A percentile compares a stretch with the other conserved stretches of the same genome.
These are phyloP conservation scores for Calephelis nemesis DNA, from an alignment of 1,140 invertebrate species.

Conservation along the genomic window DNA sequence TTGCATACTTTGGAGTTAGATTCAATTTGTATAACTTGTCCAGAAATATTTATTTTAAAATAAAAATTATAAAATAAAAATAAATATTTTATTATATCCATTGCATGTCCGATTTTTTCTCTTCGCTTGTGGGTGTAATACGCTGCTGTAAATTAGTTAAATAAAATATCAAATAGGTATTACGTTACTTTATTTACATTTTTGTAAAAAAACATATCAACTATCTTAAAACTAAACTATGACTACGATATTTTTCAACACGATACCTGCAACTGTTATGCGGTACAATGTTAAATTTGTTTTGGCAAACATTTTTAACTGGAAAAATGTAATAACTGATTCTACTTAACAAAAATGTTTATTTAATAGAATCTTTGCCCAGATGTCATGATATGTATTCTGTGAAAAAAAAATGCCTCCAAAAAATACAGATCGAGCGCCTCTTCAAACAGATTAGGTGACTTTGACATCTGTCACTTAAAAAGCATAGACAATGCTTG, in stretches of 20 bases:
- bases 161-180: slow-evolving; percentile 28
- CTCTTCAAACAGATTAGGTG: slow-evolving; percentile 57
- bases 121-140: too few species aligned
- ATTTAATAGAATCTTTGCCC: slow-evolving; percentile 2
- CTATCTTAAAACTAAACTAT: slow-evolving; percentile 54
- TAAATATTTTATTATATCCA: too few species aligned
- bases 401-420: slow-evolving; percentile 9
- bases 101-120: too few species aligned
- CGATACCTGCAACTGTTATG: slow-evolving; percentile 41
- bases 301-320: not conserved
- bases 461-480: slow-evolving; percentile 12
- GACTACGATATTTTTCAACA: slow-evolving; percentile 68
- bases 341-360: not conserved
- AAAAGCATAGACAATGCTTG: not conserved
- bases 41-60: too few species aligned
- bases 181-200: slow-evolving; percentile 68
- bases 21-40: too few species aligned
- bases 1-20: too few species aligned
- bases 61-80: too few species aligned
- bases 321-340: not conserved
- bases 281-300: slow-evolving; percentile 58
- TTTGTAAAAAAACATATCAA: slow-evolving; percentile 50
- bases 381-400: slow-evolving; percentile 18
- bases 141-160: slow-evolving; percentile 12
- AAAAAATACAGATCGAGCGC: slow-evolving; percentile 40